A percentile compares a stretch with the other conserved stretches of the same genome.
These are phyloP conservation scores for Manis javanica DNA, from an alignment of 2,797 vertebrate species.

Conservation along the genomic window DNA sequence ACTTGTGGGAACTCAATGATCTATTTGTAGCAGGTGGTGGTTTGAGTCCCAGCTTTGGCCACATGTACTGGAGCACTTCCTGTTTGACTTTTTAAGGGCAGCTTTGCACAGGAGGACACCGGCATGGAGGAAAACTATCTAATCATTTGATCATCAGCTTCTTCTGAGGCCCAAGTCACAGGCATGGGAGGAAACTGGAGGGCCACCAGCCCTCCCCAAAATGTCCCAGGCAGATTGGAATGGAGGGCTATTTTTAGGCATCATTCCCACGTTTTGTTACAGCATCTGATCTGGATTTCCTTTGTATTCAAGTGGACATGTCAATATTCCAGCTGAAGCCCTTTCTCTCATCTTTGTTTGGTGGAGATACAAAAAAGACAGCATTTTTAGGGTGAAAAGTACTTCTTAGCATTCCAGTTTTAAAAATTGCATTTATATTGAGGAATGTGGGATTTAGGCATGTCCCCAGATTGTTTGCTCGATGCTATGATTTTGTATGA, in stretches of 20 bases:
- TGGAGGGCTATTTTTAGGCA: conserved; percentile 42
- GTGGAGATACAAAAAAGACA: conserved; percentile 4
- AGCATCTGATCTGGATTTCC: conserved; percentile 29
- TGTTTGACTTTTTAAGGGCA: conserved; percentile 44
- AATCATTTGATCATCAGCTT: neutral
- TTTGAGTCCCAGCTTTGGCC: conserved; percentile 20
- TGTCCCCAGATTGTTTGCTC: conserved; percentile 29
- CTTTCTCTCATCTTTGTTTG: conserved; percentile 15
- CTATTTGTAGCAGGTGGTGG: conserved; percentile 11
- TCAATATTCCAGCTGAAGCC: neutral
- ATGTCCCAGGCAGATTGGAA: neutral
- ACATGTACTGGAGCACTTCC: neutral
- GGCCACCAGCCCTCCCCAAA: neutral
- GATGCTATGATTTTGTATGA: conserved; percentile 8
- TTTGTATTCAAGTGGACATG: conserved; percentile 24
- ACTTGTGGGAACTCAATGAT: conserved; percentile 62
- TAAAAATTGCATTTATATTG: conserved; percentile 59
- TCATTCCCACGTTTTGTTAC: conserved; percentile 13
- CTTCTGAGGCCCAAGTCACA: neutral
- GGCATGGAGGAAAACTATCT: neutral
- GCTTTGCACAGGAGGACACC: neutral
- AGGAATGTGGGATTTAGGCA: conserved; percentile 36
- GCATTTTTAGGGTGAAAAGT: conserved; percentile 19
- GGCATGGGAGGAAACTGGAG: neutral
- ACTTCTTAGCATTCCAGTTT: conserved; percentile 55